Conservation (phyloP, 2,797 vertebrate species). For the Myotis findleyi region DNA sequence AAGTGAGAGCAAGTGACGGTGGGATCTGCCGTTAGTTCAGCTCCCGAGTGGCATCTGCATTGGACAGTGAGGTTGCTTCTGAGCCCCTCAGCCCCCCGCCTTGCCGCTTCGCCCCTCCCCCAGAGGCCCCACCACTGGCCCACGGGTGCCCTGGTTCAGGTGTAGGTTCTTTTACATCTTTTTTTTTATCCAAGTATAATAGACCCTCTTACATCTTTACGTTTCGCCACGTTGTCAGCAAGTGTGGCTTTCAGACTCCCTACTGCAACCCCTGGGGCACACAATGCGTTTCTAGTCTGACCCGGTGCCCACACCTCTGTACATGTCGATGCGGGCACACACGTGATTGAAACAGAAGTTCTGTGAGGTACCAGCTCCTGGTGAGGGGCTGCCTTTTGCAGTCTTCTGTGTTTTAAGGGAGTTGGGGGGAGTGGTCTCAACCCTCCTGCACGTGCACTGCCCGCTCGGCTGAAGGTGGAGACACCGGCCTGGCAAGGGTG, state of each 20-base stretch:
- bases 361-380: neutral
- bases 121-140: neutral
- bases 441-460: neutral
- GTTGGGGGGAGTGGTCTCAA: neutral
- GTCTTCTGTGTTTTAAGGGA: neutral
- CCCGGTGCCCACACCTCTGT: neutral
- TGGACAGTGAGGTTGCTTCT: neutral
- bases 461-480: neutral
- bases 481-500: neutral
- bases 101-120: too few species aligned
- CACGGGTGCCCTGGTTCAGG: neutral
- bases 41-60: neutral
- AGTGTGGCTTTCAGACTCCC: neutral
- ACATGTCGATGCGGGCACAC: neutral
- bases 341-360: neutral
- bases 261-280: neutral
- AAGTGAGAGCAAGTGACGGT: neutral
- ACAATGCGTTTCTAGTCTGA: neutral
- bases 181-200: neutral
- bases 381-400: neutral
- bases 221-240: neutral
- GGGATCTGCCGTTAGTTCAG: fast-evolving
- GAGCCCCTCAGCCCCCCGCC: neutral
- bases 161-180: neutral
- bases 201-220: neutral